Percentiles rank a stretch among this genome's conserved stretches.
Evolutionary conservation across 23 tunicate species (phyloP).

Genomic region (Clavelina lepadiformis): DNA sequence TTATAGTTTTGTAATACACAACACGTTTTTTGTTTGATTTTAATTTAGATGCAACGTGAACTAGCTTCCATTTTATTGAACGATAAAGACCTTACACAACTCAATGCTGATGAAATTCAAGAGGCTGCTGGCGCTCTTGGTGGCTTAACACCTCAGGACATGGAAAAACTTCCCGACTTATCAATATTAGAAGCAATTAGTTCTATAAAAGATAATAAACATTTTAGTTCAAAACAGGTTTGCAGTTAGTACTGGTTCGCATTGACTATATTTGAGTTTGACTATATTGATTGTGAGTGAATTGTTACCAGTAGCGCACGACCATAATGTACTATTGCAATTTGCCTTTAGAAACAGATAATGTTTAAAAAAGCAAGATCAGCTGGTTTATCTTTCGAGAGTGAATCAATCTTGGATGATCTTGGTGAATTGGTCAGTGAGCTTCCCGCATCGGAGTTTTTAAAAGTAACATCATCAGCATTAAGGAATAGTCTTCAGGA

Average conservation of each 20-base stretch:
- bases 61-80: constrained; percentile 6
- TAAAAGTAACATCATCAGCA: constrained; percentile 16
- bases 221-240: constrained; percentile 28
- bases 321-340: no score
- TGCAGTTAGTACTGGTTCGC: no score
- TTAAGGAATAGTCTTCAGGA: constrained; percentile 21
- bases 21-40: no score
- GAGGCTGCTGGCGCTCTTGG: constrained; percentile 62
- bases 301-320: no score
- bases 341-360: constrained; percentile 27
- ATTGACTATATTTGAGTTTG: no score
- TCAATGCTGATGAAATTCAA: constrained; percentile 26
- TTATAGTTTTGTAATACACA: no score
- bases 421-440: constrained; percentile 42
- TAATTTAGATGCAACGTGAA: constrained; percentile 11
- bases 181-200: constrained; percentile 38
- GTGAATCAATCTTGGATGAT: constrained; percentile 6
- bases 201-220: constrained; percentile 29
- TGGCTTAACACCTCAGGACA: constrained; percentile 32
- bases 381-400: constrained; percentile 37
- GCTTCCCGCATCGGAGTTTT: constrained; percentile 26
- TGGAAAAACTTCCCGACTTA: constrained; percentile 41
- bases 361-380: constrained; percentile 21
- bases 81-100: constrained; percentile 7
- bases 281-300: no score